Percentiles rank a stretch among this genome's conserved stretches.
Evolutionary conservation across 2,797 vertebrate genomes (phyloP).

Genomic region (Hybognathus amarus): DNA sequence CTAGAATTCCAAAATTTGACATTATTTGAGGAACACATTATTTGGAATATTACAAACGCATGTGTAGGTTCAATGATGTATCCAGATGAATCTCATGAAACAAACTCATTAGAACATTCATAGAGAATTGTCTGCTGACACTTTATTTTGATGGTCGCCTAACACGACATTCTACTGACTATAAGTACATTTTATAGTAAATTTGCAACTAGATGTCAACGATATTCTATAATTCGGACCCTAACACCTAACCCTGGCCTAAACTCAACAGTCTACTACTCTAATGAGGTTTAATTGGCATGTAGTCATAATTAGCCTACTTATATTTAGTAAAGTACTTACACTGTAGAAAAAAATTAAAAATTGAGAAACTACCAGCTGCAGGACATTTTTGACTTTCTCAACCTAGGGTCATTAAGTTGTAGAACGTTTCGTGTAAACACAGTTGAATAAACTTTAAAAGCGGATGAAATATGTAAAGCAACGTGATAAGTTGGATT

Average conservation of each 20-base stretch:
- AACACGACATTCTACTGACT: not conserved
- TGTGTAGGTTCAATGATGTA: not conserved
- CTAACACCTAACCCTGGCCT: not conserved
- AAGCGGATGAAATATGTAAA: no score
- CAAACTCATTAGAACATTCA: not conserved
- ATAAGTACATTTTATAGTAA: not conserved
- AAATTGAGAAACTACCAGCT: no score
- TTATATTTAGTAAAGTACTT: not conserved
- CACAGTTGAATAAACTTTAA: no score
- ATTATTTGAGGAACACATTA: conserved; percentile 41
- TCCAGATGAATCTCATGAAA: not conserved
- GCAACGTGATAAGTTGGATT: no score
- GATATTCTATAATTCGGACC: not conserved
- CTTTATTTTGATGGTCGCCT: not conserved
- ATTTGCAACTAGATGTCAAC: not conserved
- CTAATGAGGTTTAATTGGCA: not conserved
- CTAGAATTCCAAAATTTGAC: conserved; percentile 65
- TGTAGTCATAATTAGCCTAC: not conserved
- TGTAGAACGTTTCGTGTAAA: no score
- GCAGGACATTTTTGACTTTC: no score
- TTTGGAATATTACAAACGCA: not conserved
- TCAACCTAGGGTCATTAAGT: no score
- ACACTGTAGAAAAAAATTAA: no score
- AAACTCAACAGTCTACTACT: not conserved
- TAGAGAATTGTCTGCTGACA: not conserved